These are phyloP conservation scores for Ptychodera flava DNA, from an alignment of 35 echinoderm and acorn worm genomes.

Conservation along the genomic window DNA sequence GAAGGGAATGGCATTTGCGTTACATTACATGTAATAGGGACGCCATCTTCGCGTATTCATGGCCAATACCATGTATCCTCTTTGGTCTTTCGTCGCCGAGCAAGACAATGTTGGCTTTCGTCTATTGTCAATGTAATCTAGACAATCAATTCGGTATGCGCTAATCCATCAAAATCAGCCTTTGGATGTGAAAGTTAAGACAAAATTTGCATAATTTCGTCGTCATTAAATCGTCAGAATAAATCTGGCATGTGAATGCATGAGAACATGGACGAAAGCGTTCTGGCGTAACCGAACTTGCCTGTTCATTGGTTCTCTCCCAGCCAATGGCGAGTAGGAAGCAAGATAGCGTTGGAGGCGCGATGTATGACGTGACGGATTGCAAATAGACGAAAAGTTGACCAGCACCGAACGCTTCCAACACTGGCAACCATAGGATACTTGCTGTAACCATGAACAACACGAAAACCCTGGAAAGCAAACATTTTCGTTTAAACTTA, in stretches of 20 bases:
- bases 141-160: no score
- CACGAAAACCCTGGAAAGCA: constrained; percentile 62
- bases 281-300: no score
- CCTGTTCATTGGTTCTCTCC: constrained; percentile 52
- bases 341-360: constrained; percentile 67
- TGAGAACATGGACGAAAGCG: no score
- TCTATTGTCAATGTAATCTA: no score
- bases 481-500: background rate
- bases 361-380: constrained; percentile 69
- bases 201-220: no score
- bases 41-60: background rate
- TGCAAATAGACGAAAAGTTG: constrained; percentile 92
- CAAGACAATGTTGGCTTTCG: no score
- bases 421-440: constrained; percentile 85
- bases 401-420: constrained; percentile 72
- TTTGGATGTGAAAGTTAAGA: no score
- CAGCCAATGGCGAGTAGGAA: constrained; percentile 45
- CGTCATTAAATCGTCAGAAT: no score
- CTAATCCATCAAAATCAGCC: no score
- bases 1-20: background rate
- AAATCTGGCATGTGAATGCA: no score
- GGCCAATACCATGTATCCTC: no score
- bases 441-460: constrained; percentile 58
- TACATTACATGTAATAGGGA: background rate
- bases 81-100: no score